Percentiles rank a stretch among this genome's conserved stretches.
These are phyloP conservation scores for Anas georgica DNA, from an alignment of 2,797 vertebrate genomes.

Conservation along the genomic window DNA sequence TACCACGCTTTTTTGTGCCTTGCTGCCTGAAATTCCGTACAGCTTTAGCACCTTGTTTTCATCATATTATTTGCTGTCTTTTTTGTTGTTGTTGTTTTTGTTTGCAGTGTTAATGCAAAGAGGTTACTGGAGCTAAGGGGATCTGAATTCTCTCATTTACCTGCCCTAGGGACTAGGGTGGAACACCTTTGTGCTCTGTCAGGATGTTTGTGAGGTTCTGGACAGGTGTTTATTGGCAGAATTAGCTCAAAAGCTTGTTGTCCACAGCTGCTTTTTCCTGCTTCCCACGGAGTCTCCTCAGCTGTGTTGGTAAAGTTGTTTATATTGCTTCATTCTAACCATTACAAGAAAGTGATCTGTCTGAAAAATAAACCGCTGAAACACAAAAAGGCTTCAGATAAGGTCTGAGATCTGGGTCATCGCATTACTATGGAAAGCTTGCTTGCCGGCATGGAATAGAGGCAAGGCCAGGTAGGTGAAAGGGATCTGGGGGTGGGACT, in stretches of 20 bases:
- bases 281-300: background rate
- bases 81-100: no score
- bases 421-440: background rate
- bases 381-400: background rate
- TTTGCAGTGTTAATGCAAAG: background rate
- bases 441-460: background rate
- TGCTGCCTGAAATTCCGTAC: background rate
- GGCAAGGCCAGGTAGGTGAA: background rate
- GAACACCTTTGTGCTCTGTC: background rate
- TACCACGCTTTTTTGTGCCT: background rate
- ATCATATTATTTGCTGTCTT: background rate
- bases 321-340: background rate
- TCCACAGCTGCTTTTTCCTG: background rate
- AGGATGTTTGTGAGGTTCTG: background rate
- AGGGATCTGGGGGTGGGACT: background rate
- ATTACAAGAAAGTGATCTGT: background rate
- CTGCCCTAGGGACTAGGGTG: background rate
- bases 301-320: background rate
- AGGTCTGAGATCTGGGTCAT: background rate
- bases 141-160: background rate
- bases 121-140: background rate
- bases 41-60: background rate
- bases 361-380: conserved; percentile 10
- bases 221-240: background rate
- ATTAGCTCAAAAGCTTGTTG: background rate